Conservation (phyloP, 2,113 vertebrate genomes). For the Mesoclemmys tuberculata region DNA sequence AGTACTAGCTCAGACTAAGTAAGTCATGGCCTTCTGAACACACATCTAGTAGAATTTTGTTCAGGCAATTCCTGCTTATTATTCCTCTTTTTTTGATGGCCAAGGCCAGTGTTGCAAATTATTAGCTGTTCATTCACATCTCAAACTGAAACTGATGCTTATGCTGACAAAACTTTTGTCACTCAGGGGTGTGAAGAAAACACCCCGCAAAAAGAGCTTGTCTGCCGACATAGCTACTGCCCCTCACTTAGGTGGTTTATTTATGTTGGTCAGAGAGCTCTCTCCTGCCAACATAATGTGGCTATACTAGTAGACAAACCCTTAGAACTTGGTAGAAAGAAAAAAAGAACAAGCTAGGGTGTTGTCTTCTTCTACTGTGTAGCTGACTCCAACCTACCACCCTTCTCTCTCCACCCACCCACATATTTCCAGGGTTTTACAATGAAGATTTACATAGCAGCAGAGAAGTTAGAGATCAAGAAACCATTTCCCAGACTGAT, state of each 20-base stretch:
- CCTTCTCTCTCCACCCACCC: neutral
- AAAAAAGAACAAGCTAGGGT: neutral
- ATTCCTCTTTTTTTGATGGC: neutral
- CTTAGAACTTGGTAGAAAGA: neutral
- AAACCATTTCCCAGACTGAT: neutral
- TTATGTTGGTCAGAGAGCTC: too few species aligned
- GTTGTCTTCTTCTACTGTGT: neutral
- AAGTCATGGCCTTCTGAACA: neutral
- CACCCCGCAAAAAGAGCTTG: too few species aligned
- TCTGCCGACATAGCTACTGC: too few species aligned
- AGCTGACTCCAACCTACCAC: neutral
- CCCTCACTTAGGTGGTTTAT: too few species aligned
- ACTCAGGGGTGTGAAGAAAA: too few species aligned
- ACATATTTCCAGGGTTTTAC: neutral
- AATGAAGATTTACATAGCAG: neutral
- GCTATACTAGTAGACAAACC: too few species aligned
- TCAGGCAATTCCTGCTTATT: slow-evolving; percentile 12
- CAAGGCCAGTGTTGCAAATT: neutral
- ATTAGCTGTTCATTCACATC: slow-evolving; percentile 16
- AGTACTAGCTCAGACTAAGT: neutral
- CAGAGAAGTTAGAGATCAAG: neutral
- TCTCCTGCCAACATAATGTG: too few species aligned
- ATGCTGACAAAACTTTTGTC: neutral
- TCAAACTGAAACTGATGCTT: neutral
- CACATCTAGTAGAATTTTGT: neutral